Percentiles rank a stretch among this genome's conserved stretches.
Evolutionary conservation across 2,797 vertebrate genomes (phyloP).

Genomic region (Eleutherodactylus coqui): DNA sequence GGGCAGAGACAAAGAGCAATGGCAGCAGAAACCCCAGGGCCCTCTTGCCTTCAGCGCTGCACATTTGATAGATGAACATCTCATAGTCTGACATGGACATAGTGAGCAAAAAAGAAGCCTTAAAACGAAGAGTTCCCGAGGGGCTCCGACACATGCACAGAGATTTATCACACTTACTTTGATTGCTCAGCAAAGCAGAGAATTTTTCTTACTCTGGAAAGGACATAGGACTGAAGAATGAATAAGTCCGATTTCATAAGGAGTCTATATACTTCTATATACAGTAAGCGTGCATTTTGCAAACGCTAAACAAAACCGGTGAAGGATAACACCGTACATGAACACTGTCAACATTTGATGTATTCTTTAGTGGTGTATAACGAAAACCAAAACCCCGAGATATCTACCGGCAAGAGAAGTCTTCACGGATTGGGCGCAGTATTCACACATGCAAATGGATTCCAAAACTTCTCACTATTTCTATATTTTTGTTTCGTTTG

Average conservation of each 20-base stretch:
- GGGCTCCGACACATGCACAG: conserved; percentile 6
- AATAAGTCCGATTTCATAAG: conserved; percentile 18
- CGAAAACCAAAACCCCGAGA: background rate
- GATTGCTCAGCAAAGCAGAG: conserved; percentile 42
- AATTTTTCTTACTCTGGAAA: conserved; percentile 19
- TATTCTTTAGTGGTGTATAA: background rate
- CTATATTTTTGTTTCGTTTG: background rate
- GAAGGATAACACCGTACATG: background rate
- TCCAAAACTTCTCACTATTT: background rate
- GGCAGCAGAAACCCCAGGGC: conserved; percentile 48
- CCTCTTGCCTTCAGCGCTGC: conserved; percentile 39
- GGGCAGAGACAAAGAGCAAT: conserved; percentile 42
- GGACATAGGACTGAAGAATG: conserved; percentile 27
- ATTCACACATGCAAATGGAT: background rate
- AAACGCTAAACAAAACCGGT: background rate
- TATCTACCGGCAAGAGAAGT: background rate
- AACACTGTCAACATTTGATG: background rate
- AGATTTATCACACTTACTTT: conserved; percentile 57
- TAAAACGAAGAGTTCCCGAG: conserved; percentile 43
- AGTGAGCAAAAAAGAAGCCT: conserved; percentile 20
- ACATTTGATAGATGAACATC: conserved; percentile 58
- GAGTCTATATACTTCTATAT: background rate
- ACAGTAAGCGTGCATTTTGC: background rate
- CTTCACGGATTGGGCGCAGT: background rate
- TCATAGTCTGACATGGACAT: conserved; percentile 47